phyloP scores from a whole-genome alignment of 2,888 invertebrate species.

The Blastobasis adustella region DNA sequence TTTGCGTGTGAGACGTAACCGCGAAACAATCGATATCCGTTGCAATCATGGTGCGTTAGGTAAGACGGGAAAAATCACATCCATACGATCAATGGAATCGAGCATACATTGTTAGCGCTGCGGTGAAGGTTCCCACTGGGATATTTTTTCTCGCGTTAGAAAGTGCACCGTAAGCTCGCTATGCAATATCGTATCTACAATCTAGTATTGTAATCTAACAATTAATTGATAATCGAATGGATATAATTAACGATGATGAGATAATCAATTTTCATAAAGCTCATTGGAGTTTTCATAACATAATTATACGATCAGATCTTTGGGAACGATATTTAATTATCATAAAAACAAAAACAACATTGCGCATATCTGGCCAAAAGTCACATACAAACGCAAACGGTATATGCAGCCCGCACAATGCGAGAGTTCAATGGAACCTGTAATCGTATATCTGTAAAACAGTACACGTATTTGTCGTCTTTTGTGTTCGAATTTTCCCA shows the following conservation, averaged over 20 bases:
- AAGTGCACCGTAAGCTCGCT: conserved; percentile 19
- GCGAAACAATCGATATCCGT: conserved; percentile 63
- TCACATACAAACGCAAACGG: too few relatives aligned
- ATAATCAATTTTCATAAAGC: too few relatives aligned
- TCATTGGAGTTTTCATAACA: too few relatives aligned
- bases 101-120: conserved; percentile 27
- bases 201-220: too few relatives aligned
- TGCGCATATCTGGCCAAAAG: too few relatives aligned
- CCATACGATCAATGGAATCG: conserved; percentile 41
- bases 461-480: conserved; percentile 38
- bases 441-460: conserved; percentile 20
- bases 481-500: conserved; percentile 61
- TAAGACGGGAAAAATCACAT: conserved; percentile 53
- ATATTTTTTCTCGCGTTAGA: conserved; percentile 36
- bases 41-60: conserved; percentile 51
- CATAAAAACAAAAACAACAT: too few relatives aligned
- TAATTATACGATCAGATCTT: too few relatives aligned
- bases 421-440: background rate
- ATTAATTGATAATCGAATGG: too few relatives aligned
- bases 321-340: too few relatives aligned
- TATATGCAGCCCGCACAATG: too few relatives aligned
- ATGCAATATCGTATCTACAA: too few relatives aligned
- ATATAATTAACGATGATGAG: too few relatives aligned
- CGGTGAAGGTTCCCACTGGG: conserved; percentile 40
- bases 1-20: conserved; percentile 42